These are phyloP conservation scores for Halictus rubicundus DNA, from an alignment of 1,140 invertebrate species.

Conservation along the genomic window DNA sequence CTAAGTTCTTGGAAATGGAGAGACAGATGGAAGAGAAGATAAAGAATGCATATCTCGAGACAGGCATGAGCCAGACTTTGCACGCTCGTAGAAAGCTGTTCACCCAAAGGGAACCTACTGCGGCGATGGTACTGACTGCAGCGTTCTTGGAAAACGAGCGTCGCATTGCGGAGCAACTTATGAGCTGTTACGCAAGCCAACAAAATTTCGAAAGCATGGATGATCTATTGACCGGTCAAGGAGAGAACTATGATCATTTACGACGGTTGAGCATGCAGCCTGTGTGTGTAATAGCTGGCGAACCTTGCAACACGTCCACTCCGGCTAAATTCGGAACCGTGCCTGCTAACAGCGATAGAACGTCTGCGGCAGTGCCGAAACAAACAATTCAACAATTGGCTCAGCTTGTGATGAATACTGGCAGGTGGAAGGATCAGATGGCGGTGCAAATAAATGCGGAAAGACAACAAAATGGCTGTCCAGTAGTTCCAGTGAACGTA, in stretches of 20 bases:
- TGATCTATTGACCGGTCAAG: conserved; percentile 70
- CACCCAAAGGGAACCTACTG: conserved; percentile 64
- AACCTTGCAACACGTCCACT: conserved; percentile 73
- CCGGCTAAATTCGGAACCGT: conserved; percentile 66
- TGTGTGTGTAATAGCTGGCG: conserved; percentile 42
- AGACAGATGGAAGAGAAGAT: conserved; percentile 69
- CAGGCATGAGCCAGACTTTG: conserved; percentile 52
- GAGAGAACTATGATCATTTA: conserved; percentile 71
- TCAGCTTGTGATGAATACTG: conserved; percentile 76
- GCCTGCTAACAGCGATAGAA: conserved; percentile 27
- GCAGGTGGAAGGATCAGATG: conserved; percentile 71
- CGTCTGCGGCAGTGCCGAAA: conserved; percentile 38
- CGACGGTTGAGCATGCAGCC: conserved; percentile 55
- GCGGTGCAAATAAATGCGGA: conserved; percentile 6
- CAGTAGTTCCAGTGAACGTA: not conserved
- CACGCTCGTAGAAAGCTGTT: conserved; percentile 69
- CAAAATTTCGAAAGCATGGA: conserved; percentile 7
- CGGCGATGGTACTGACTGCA: conserved; percentile 70
- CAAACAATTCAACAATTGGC: conserved; percentile 76
- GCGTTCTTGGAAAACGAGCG: conserved; percentile 75
- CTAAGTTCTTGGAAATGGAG: conserved; percentile 71
- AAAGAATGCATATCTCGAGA: conserved; percentile 70
- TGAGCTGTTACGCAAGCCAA: conserved; percentile 21
- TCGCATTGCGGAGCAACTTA: conserved; percentile 60
- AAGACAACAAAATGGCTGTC: not conserved